Percentiles rank a stretch among this genome's conserved stretches.
Conservation (phyloP, 2,113 vertebrate genomes). For the Alligator sinensis region DNA sequence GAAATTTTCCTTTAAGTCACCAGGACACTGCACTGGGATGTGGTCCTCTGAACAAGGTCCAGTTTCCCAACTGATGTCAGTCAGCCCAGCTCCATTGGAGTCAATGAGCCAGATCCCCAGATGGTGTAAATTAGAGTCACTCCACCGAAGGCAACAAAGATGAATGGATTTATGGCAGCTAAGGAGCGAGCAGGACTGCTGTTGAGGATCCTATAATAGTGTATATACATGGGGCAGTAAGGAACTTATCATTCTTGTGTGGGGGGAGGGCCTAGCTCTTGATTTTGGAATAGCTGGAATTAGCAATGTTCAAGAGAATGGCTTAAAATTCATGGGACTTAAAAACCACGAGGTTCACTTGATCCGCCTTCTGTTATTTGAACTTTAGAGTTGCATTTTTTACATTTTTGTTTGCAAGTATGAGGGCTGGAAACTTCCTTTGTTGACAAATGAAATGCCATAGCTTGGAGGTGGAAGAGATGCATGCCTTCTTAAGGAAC, state of each 20-base stretch:
- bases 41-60: background rate
- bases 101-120: background rate
- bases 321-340: background rate
- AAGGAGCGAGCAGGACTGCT: no score
- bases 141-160: no score
- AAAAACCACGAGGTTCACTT: background rate
- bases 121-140: fast-evolving
- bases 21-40: background rate
- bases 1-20: background rate
- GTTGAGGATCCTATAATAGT: background rate
- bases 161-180: no score
- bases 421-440: background rate
- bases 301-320: background rate
- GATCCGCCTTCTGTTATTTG: background rate
- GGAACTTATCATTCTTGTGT: background rate
- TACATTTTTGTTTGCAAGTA: background rate
- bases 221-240: background rate
- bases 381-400: background rate
- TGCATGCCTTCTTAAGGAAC: background rate
- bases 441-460: background rate
- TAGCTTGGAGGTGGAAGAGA: background rate
- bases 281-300: no score
- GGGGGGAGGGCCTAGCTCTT: background rate
- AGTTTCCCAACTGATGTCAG: background rate
- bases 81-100: background rate